Conservation (phyloP, 2,797 vertebrate species). For the Poecile montanus region DNA sequence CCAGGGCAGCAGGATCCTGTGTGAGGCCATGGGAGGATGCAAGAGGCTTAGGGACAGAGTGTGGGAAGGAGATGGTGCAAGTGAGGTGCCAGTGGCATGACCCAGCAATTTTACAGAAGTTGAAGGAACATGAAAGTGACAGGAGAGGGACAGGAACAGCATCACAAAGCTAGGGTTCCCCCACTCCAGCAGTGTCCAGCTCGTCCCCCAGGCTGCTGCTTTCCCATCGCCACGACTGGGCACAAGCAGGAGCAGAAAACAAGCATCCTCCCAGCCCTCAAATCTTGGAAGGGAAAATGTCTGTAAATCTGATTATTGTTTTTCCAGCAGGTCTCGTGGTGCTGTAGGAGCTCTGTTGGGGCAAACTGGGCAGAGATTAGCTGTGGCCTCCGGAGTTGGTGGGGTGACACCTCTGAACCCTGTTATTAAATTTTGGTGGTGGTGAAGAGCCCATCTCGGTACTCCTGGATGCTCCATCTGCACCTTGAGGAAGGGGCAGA, state of each 20-base stretch:
- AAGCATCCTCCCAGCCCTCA: background rate
- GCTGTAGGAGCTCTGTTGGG: accelerated
- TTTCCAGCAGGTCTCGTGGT: background rate
- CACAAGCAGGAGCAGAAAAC: background rate
- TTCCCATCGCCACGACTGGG: background rate
- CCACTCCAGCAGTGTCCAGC: background rate
- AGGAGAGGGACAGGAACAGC: accelerated
- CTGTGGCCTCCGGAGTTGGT: background rate
- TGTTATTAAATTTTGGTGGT: accelerated
- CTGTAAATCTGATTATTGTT: background rate
- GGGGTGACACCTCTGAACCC: background rate
- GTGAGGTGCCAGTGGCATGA: background rate
- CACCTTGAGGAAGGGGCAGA: no score
- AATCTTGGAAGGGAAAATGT: background rate
- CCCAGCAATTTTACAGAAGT: background rate
- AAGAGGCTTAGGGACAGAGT: background rate
- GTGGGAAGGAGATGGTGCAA: background rate
- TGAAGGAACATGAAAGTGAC: accelerated
- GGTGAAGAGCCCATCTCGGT: accelerated
- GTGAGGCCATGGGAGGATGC: background rate
- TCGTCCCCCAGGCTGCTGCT: accelerated
- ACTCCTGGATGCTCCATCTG: accelerated
- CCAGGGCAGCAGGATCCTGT: background rate
- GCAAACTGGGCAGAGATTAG: background rate
- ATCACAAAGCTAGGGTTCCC: accelerated